These are phyloP conservation scores for Diplosoma virens DNA, from an alignment of 23 tunicate species.

Conservation along the genomic window DNA sequence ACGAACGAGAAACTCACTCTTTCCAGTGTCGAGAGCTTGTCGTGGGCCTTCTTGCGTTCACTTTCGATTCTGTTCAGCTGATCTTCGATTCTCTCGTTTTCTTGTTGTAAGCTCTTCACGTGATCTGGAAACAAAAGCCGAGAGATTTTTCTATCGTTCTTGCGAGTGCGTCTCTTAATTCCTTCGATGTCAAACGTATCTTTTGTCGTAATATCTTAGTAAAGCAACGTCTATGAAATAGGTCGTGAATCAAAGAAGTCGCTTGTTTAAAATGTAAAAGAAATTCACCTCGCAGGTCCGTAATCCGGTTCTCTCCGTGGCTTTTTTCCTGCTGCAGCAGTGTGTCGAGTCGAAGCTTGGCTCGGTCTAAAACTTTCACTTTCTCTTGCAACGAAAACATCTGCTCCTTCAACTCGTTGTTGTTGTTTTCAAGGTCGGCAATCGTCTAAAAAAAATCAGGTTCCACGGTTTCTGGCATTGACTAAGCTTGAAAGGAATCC, in stretches of 20 bases:
- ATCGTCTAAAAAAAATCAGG: conserved; percentile 25
- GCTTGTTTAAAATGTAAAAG: too few relatives aligned
- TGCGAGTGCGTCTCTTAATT: too few relatives aligned
- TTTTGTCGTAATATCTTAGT: too few relatives aligned
- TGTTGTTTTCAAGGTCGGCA: conserved; percentile 40
- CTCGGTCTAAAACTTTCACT: conserved; percentile 64
- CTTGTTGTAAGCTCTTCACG: conserved; percentile 52
- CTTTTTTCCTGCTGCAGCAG: conserved; percentile 71
- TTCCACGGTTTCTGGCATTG: too few relatives aligned
- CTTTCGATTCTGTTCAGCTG: conserved; percentile 50
- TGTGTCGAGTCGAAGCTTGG: conserved; percentile 56
- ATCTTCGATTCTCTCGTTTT: conserved; percentile 47
- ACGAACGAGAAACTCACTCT: conserved; percentile 72
- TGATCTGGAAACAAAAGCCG: conserved; percentile 39
- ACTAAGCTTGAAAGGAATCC: too few relatives aligned
- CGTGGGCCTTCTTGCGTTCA: conserved; percentile 65
- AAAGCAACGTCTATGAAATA: too few relatives aligned
- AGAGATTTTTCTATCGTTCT: too few relatives aligned
- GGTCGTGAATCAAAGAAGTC: too few relatives aligned
- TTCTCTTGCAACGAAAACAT: conserved; percentile 40
- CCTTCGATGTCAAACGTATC: too few relatives aligned
- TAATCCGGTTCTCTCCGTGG: conserved; percentile 64
- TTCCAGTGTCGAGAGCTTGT: conserved; percentile 72
- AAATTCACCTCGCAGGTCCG: conserved; percentile 72
- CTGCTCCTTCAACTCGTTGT: conserved; percentile 66